Base-by-base conservation (phyloP, 2,113 vertebrate species). In the Salvelinus namaycush region DNA sequence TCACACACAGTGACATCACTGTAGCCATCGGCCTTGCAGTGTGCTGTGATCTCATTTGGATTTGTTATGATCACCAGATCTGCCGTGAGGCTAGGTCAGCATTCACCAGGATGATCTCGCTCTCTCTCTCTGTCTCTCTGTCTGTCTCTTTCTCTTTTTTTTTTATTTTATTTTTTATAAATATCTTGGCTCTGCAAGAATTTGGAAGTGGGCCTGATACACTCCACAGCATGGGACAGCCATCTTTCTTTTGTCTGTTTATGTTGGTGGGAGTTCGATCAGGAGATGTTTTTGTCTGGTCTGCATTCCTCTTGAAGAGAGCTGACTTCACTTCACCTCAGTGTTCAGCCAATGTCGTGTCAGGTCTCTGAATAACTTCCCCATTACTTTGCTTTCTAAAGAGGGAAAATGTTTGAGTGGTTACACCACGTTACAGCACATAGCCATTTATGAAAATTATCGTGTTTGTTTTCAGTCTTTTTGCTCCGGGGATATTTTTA, bases 11-110 rank as follows among this genome's bases (percentile, higher is more conserved):
- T 27, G 9, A 54, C 24, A 24, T 26, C 26, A 26, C 11, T 1
- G 6, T 18, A n/a, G 5, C 6, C 12, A 14, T 60, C 59, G 1
- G 66, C n/a, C 39, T 59, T 49, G 74, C 49, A 66, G 73, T 72
- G 70, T 69, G 76, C 74, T 75, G 71, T 54, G 80, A 83, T 83
- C 77, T 83, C 78, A 80, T 81, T 73, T 68, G 34, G 31, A 51
- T 77, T 26, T 60, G n/a, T n/a, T 60, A 60, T 51, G 49, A 16
- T 51, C 49, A 49, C 74, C 69, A 72, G 76, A 78, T 80, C 74
- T 79, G 72, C 76, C 75, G 34, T 65, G 11, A 76, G 77, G 80
- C 74, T n/a, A 27, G 60, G 77, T 81, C 54, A 76, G 70, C 76
- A 68, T 74, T 86, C 62, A 62, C 67, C 49, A 51, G 24, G 9